phyloP scores from a whole-genome alignment of 2,888 invertebrate species.

The Phytoseiulus persimilis region DNA sequence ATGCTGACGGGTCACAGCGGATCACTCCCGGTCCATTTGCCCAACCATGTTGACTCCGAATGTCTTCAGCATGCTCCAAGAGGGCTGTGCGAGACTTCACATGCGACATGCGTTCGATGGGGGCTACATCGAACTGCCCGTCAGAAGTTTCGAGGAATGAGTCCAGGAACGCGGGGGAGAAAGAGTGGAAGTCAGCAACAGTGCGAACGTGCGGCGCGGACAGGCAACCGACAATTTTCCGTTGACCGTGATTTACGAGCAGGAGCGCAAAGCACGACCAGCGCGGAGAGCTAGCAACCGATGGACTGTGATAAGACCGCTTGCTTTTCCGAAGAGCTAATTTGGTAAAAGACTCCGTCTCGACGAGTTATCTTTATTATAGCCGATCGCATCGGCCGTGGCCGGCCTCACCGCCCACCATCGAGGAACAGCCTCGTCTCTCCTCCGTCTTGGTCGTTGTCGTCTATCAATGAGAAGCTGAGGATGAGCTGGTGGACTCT shows the following conservation, averaged over 20 bases:
- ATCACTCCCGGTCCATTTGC: too few species aligned
- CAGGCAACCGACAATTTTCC: constrained; percentile 5
- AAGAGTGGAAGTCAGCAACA: not conserved
- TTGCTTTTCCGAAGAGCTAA: not conserved
- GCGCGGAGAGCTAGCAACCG: not conserved
- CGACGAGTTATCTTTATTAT: not conserved
- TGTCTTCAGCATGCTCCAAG: too few species aligned
- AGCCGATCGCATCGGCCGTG: not conserved
- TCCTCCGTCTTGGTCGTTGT: too few species aligned
- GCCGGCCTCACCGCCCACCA: not conserved
- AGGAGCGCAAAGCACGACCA: not conserved
- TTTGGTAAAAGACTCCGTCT: not conserved
- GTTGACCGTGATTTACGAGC: not conserved
- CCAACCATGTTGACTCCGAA: too few species aligned
- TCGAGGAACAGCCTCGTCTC: too few species aligned
- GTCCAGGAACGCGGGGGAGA: not conserved
- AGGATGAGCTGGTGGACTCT: too few species aligned
- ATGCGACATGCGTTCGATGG: not conserved
- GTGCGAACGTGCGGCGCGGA: not conserved
- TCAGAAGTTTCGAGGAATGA: not conserved
- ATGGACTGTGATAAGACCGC: not conserved
- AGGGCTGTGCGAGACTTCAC: too few species aligned
- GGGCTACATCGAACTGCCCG: not conserved
- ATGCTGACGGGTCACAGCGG: too few species aligned
- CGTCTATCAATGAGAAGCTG: too few species aligned